Evolutionary conservation across 2,797 vertebrate genomes (phyloP), one percentile per base, ranked within the genome.

Genomic region (Molossus molossus): DNA sequence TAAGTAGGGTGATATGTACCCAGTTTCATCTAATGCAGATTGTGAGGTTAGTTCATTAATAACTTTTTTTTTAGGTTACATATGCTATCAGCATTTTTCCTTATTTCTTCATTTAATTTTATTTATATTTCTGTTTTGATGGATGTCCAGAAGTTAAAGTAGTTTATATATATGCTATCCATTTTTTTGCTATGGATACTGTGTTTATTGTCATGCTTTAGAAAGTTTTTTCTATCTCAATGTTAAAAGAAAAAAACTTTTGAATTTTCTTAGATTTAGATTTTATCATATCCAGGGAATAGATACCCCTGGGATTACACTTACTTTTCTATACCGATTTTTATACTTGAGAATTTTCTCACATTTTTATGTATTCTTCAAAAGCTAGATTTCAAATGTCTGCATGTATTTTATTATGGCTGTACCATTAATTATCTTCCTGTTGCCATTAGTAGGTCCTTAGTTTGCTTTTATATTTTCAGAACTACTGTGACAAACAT

Each of bases 91-190:
- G 23, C 17, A 15, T 37, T 40, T 69, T n/a, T 0, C 20, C 37
- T 23, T 1, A 3, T 2, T n/a, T 58, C 67, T 86, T 58, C 29
- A 69, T 50, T 55, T 60, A 77, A 77, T 69, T 82, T 48, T 58
- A 92, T 67, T 84, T 92, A 58, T 77, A 33, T 48, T 69, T 53
- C 33, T 86, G 27, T 85, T 69, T 33, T 27, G 80, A 91, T n/a
- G 70, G 21, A 81, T 90, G 45, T 4, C 29, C 48, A 69, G 37
- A 27, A 69, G 50, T 58, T 48, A 77, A 92, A 33, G 33, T 57
- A 77, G 77, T 84, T 45, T 76, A 33, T n/a, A 21, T 81, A 53
- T 60, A 37, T 53, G 53, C n/a, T 62, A 64, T 53, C 25, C 23
- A 64, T 25, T 91, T 64, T 83, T 86, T 69, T 20, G 21, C 50